Conservation (phyloP, 2,113 vertebrate genomes). For the Pelobates fuscus region DNA sequence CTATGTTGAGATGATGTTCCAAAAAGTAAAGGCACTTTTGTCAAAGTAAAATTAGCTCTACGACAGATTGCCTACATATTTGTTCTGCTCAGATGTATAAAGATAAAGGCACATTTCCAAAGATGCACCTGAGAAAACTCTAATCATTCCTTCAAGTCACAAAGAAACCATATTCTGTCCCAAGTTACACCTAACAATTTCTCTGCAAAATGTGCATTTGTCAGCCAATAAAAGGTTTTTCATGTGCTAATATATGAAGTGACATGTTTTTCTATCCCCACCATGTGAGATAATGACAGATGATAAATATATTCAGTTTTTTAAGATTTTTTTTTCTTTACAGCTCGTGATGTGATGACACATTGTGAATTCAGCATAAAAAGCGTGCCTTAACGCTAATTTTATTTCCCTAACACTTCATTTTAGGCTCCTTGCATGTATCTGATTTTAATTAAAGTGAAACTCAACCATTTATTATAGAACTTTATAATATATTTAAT, state of each 20-base stretch:
- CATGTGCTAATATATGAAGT: conserved; percentile 25
- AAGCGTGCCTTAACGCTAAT: not conserved
- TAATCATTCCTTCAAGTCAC: not conserved
- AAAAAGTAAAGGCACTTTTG: no score
- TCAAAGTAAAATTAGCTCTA: not conserved
- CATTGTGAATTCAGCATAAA: conserved; percentile 12
- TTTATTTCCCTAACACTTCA: not conserved
- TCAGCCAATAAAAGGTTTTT: conserved; percentile 4
- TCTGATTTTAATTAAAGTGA: no score
- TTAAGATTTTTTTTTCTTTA: not conserved
- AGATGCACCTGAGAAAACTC: not conserved
- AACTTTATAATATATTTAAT: no score
- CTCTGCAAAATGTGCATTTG: conserved; percentile 17
- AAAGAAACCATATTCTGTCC: not conserved
- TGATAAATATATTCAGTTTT: not conserved
- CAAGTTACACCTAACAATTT: conserved; percentile 3
- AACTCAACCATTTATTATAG: no score
- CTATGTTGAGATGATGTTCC: no score
- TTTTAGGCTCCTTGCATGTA: not conserved
- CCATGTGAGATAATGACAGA: conserved; percentile 15
- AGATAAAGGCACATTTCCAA: not conserved
- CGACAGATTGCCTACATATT: not conserved
- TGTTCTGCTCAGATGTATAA: not conserved
- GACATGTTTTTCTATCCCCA: not conserved
- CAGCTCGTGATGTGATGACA: conserved; percentile 17